Conservation (phyloP, 2,113 vertebrate genomes). For the Elgaria multicarinata region DNA sequence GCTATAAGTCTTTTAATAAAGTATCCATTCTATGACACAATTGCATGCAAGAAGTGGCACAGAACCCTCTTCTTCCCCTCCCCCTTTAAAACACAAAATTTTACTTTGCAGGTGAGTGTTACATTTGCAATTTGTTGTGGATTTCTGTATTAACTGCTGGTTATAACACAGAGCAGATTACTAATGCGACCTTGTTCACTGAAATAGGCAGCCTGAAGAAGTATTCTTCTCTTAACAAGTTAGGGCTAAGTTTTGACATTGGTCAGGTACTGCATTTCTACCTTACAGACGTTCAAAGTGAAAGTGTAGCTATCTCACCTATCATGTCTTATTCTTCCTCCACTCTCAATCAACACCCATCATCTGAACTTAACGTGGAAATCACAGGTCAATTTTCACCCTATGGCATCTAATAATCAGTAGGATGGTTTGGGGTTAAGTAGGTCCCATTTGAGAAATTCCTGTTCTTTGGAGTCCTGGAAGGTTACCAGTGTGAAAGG, state of each 20-base stretch:
- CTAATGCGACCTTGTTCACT: constrained; percentile 23
- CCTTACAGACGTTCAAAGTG: background rate
- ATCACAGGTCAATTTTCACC: background rate
- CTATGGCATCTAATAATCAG: background rate
- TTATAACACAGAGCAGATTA: background rate
- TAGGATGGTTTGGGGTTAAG: constrained; percentile 21
- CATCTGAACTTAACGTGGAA: no score
- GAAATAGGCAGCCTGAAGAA: background rate
- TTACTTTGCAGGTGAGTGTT: background rate
- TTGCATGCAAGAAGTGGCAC: constrained; percentile 21
- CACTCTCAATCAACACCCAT: background rate
- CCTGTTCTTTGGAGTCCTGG: background rate
- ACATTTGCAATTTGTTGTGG: constrained; percentile 29
- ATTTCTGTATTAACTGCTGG: background rate
- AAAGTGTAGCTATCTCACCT: background rate
- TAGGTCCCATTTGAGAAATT: background rate
- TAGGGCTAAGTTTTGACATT: background rate
- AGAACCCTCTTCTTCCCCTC: background rate
- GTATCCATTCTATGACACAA: constrained; percentile 32
- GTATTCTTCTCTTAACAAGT: background rate
- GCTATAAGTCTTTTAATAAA: constrained; percentile 48
- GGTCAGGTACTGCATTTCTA: background rate
- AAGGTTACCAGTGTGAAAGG: background rate
- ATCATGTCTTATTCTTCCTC: background rate
- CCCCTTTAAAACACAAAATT: background rate